These are phyloP conservation scores for Hyphantria cunea DNA, from an alignment of 1,140 invertebrate species.

Conservation along the genomic window DNA sequence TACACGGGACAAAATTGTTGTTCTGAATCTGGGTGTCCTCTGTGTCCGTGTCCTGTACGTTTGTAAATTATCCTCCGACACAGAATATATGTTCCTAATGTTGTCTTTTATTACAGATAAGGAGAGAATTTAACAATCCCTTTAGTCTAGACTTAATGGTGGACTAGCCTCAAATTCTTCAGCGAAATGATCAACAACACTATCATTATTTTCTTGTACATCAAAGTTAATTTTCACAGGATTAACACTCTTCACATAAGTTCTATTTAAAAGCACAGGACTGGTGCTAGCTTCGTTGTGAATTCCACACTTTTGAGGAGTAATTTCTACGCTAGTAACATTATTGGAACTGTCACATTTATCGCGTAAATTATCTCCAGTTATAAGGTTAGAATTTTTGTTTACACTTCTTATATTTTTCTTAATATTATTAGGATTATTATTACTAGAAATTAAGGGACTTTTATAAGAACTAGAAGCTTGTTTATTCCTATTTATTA, in stretches of 20 bases:
- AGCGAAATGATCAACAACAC: constrained; percentile 54
- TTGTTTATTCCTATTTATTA: constrained; percentile 64
- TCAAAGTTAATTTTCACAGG: constrained; percentile 64
- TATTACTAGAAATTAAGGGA: constrained; percentile 49
- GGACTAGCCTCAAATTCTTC: constrained; percentile 73
- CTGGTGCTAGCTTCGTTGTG: constrained; percentile 33
- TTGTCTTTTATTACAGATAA: no score
- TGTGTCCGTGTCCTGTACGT: no score
- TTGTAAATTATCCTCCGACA: no score
- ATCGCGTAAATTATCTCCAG: neutral
- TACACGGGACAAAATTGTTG: no score
- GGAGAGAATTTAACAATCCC: neutral
- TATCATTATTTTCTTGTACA: constrained; percentile 33
- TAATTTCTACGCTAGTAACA: constrained; percentile 44
- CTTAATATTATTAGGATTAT: neutral
- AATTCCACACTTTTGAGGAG: constrained; percentile 15
- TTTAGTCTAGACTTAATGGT: constrained; percentile 70
- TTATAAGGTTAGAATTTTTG: neutral
- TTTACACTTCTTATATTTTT: neutral
- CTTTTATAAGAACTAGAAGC: constrained; percentile 58
- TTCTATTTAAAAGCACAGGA: constrained; percentile 49
- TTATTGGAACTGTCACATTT: constrained; percentile 22
- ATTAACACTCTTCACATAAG: constrained; percentile 49
- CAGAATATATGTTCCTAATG: no score
- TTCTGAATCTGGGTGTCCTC: no score